Conservation (phyloP, 30 jellyfish, hydroid and myxozoan species). For the Pelagia noctiluca region DNA sequence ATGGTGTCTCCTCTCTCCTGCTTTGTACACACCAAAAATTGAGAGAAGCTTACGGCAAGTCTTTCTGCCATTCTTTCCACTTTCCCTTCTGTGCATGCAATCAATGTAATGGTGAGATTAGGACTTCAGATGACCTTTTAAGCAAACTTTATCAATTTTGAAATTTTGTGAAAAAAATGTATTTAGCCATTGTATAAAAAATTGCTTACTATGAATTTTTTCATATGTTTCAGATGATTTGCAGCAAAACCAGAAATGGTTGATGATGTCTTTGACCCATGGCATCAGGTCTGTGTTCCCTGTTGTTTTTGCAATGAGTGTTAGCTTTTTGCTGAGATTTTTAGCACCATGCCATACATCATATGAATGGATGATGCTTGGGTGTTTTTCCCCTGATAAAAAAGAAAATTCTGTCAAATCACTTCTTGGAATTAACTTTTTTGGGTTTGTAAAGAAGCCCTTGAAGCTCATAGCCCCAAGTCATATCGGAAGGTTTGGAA, state of each 20-base stretch:
- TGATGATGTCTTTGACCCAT: slow-evolving; percentile 18
- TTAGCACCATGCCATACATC: slow-evolving; percentile 24
- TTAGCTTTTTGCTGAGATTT: neutral
- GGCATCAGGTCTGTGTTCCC: slow-evolving; percentile 2
- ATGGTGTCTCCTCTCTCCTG: too few relatives aligned
- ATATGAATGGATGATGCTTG: neutral
- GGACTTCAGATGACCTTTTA: too few relatives aligned
- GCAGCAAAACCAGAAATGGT: slow-evolving; percentile 32
- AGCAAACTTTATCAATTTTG: too few relatives aligned
- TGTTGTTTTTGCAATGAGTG: neutral
- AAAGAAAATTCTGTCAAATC: neutral
- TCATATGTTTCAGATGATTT: slow-evolving; percentile 2
- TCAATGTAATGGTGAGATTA: too few relatives aligned
- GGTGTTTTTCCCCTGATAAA: slow-evolving; percentile 23
- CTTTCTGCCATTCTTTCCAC: too few relatives aligned
- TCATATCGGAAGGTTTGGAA: too few relatives aligned
- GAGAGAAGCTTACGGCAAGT: too few relatives aligned
- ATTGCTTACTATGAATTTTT: slow-evolving; percentile 12
- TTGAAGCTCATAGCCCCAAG: neutral
- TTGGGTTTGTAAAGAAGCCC: neutral
- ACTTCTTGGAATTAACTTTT: too few relatives aligned
- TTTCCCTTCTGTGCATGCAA: too few relatives aligned
- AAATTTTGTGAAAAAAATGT: neutral
- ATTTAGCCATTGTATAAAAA: neutral
- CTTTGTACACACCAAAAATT: too few relatives aligned